These are phyloP conservation scores for Aurelia aurita complex sp. Pacific DNA, from an alignment of 30 jellyfish, hydroid and myxozoan genomes.

Conservation along the genomic window DNA sequence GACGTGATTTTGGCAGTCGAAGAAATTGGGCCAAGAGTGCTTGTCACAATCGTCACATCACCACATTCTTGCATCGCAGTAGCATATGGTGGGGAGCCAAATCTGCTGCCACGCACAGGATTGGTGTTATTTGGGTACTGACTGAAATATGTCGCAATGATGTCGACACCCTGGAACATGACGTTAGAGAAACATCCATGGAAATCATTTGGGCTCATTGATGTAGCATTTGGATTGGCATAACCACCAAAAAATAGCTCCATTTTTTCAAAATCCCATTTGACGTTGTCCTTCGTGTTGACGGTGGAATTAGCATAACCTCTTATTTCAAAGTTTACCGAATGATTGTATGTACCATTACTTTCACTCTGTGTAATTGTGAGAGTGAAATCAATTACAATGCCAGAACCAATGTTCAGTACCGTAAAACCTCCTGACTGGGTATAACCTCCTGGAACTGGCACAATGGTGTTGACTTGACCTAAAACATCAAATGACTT, in stretches of 20 bases:
- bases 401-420: not conserved
- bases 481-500: too few species aligned
- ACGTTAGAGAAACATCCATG: constrained; percentile 28
- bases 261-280: constrained; percentile 3
- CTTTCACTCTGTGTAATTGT: not conserved
- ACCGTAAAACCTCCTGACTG: too few species aligned
- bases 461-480: too few species aligned
- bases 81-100: too few species aligned
- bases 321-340: not conserved
- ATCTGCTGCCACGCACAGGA: constrained; percentile 1
- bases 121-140: constrained; percentile 34
- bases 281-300: not conserved
- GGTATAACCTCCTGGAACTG: too few species aligned
- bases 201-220: not conserved
- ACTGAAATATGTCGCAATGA: not conserved
- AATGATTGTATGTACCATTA: not conserved
- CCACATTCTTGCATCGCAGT: constrained; percentile 1
- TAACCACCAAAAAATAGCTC: constrained; percentile 20
- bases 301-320: not conserved
- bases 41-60: not conserved
- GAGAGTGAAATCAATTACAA: constrained; percentile 13
- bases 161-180: constrained; percentile 20
- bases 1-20: not conserved
- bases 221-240: not conserved
- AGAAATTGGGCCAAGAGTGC: too few species aligned